These are phyloP conservation scores for Orchesella flavescens DNA, from an alignment of 2,888 invertebrate genomes.

Conservation along the genomic window DNA sequence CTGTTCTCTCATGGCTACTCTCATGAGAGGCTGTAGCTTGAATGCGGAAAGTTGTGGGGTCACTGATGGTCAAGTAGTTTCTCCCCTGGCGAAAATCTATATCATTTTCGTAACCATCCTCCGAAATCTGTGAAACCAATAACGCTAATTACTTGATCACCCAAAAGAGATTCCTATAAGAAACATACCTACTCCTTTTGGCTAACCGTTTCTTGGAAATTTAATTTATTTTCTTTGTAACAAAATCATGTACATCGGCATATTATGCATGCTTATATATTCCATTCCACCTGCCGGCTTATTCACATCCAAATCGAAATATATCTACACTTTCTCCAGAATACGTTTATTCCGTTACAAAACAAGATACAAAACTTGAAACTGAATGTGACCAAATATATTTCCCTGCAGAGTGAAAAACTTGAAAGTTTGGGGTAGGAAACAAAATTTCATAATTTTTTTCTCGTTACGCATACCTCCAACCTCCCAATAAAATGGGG, in stretches of 20 bases:
- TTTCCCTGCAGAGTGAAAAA: neutral
- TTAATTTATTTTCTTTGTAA: too few species aligned
- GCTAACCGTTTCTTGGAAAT: too few species aligned
- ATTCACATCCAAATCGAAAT: too few species aligned
- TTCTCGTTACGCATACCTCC: conserved; percentile 8
- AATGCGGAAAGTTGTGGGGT: conserved; percentile 66
- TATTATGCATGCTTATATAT: too few species aligned
- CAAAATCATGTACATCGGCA: too few species aligned
- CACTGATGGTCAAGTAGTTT: conserved; percentile 64
- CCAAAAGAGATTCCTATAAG: neutral
- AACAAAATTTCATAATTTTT: conserved; percentile 23
- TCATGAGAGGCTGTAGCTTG: conserved; percentile 51
- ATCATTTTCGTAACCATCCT: conserved; percentile 67
- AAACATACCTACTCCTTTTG: too few species aligned
- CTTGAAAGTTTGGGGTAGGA: neutral
- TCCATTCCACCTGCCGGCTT: too few species aligned
- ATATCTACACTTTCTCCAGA: too few species aligned
- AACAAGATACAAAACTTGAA: too few species aligned
- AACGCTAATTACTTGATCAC: conserved; percentile 25
- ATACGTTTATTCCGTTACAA: too few species aligned
- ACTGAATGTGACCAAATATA: too few species aligned
- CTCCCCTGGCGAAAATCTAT: conserved; percentile 66
- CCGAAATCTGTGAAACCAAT: conserved; percentile 57
- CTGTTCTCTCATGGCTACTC: conserved; percentile 63
- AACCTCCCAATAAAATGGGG: too few species aligned